These are phyloP conservation scores for Colaptes auratus DNA, from an alignment of 2,113 vertebrate genomes.

Conservation along the genomic window DNA sequence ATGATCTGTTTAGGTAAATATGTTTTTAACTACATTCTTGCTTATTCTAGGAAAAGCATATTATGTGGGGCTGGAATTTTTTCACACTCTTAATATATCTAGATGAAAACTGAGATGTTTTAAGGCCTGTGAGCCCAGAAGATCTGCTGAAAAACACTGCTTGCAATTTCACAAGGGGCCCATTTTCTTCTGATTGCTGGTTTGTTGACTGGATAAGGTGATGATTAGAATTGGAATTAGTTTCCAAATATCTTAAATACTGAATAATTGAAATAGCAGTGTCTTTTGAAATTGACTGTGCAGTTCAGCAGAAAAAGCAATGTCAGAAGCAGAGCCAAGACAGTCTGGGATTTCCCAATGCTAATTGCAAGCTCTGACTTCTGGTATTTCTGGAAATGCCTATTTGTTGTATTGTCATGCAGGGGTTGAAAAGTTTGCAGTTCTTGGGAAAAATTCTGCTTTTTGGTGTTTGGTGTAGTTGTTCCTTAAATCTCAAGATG, in stretches of 20 bases:
- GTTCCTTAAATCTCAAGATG: background rate
- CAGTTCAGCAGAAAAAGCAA: slow-evolving; percentile 27
- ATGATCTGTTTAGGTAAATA: background rate
- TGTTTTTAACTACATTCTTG: background rate
- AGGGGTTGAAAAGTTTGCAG: background rate
- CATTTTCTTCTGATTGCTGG: background rate
- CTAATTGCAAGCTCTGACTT: slow-evolving; percentile 42
- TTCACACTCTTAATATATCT: background rate
- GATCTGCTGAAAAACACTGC: background rate
- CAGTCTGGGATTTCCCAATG: slow-evolving; percentile 57
- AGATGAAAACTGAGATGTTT: background rate
- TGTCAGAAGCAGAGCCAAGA: slow-evolving; percentile 34
- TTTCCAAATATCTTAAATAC: background rate
- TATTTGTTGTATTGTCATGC: background rate
- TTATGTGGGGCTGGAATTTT: background rate
- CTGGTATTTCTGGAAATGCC: slow-evolving; percentile 64
- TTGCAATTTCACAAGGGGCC: background rate
- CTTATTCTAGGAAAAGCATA: background rate
- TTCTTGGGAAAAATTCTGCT: background rate
- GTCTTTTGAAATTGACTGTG: slow-evolving; percentile 13
- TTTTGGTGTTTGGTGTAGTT: background rate
- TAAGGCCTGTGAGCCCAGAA: background rate
- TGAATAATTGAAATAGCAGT: background rate
- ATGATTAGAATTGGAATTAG: background rate
- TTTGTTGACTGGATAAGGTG: background rate